Percentiles rank a stretch among this genome's conserved stretches.
Conservation (phyloP, 2,113 vertebrate species). For the Odocoileus virginianus region DNA sequence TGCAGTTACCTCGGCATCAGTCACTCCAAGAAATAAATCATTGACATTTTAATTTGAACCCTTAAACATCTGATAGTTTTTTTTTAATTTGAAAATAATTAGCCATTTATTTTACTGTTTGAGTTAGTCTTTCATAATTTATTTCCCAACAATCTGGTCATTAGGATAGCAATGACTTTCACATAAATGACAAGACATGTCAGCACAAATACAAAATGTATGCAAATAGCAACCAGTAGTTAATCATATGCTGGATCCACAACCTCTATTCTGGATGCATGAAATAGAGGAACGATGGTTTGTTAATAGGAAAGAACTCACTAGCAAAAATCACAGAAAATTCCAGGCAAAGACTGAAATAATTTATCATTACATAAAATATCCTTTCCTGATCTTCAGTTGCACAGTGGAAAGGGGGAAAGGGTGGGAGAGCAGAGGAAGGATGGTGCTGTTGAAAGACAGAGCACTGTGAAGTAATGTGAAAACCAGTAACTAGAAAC, state of each 20-base stretch:
- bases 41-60: neutral
- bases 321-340: neutral
- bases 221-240: neutral
- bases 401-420: neutral
- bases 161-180: neutral
- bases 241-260: neutral
- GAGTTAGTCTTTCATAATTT: constrained; percentile 18
- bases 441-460: neutral
- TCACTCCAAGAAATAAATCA: neutral
- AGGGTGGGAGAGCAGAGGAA: neutral
- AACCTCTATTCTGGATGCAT: neutral
- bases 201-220: neutral
- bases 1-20: neutral
- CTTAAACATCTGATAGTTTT: constrained; percentile 38
- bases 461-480: neutral
- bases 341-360: neutral
- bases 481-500: neutral
- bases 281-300: neutral
- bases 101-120: constrained; percentile 20
- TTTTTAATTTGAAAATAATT: constrained; percentile 54
- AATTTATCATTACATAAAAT: neutral
- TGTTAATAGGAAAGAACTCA: neutral
- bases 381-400: neutral
- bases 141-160: constrained; percentile 27
- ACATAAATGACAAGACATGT: neutral